phyloP scores from a whole-genome alignment of 1,140 invertebrate species.

The Drosophila sturtevanti region DNA sequence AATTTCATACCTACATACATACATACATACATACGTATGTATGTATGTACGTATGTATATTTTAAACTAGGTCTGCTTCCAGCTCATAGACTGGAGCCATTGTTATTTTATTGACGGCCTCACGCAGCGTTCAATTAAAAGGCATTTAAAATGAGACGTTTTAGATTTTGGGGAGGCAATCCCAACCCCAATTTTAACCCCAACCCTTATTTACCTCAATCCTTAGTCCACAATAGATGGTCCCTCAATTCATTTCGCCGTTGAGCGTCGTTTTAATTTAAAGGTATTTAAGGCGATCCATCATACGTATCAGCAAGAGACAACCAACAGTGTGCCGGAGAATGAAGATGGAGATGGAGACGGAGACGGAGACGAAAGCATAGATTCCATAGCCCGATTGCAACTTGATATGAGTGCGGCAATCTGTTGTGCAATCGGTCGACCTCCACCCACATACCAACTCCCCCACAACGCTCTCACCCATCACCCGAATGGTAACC shows the following conservation, averaged over 20 bases:
- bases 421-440: constrained; percentile 81
- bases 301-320: constrained; percentile 72
- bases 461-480: constrained; percentile 5
- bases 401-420: constrained; percentile 82
- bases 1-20: no score
- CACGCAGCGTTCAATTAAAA: constrained; percentile 74
- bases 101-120: constrained; percentile 24
- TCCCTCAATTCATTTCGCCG: constrained; percentile 62
- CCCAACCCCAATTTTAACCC: background rate
- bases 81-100: background rate
- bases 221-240: constrained; percentile 28
- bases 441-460: constrained; percentile 6
- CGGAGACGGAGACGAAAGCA: constrained; percentile 1
- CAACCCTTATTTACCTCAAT: constrained; percentile 16
- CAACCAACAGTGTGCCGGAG: constrained; percentile 13
- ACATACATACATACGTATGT: background rate
- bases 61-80: background rate
- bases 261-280: constrained; percentile 78
- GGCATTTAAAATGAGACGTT: constrained; percentile 59
- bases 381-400: constrained; percentile 38
- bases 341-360: constrained; percentile 6
- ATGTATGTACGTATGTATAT: background rate
- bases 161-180: constrained; percentile 18
- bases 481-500: constrained; percentile 42
- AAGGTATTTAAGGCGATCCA: constrained; percentile 83